Conservation (phyloP, 2,113 vertebrate species). For the Bothrops jararaca region DNA sequence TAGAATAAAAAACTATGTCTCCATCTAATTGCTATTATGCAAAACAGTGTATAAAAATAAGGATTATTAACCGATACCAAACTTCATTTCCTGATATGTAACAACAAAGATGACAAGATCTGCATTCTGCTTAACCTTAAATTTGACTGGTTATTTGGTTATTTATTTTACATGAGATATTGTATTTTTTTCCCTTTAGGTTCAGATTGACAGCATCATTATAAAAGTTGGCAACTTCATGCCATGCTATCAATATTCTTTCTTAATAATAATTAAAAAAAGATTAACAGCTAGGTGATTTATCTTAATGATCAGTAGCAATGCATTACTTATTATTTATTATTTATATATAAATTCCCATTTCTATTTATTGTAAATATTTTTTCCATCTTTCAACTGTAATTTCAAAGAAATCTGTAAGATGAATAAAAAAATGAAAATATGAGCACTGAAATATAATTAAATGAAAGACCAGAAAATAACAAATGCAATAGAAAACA, state of each 20-base stretch:
- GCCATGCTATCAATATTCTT: background rate
- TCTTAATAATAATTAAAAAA: background rate
- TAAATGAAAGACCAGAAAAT: background rate
- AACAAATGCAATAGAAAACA: background rate
- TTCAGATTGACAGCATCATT: background rate
- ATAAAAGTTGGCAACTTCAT: background rate
- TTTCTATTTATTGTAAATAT: background rate
- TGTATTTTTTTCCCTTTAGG: background rate
- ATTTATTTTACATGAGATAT: background rate
- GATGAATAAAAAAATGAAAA: background rate
- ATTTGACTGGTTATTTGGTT: background rate
- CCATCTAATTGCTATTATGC: background rate
- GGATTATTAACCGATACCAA: background rate
- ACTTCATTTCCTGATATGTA: background rate
- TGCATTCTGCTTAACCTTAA: background rate
- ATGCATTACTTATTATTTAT: background rate
- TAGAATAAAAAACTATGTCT: background rate
- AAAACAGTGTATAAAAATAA: background rate
- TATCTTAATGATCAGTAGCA: background rate
- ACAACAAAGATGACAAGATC: background rate
- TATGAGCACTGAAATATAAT: background rate
- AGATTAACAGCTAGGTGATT: background rate
- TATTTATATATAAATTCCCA: background rate
- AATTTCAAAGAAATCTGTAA: background rate
- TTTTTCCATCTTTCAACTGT: background rate